Evolutionary conservation across 2,113 vertebrate species (phyloP), one percentile per base, ranked within the genome.

Genomic region (Dipodomys spectabilis): DNA sequence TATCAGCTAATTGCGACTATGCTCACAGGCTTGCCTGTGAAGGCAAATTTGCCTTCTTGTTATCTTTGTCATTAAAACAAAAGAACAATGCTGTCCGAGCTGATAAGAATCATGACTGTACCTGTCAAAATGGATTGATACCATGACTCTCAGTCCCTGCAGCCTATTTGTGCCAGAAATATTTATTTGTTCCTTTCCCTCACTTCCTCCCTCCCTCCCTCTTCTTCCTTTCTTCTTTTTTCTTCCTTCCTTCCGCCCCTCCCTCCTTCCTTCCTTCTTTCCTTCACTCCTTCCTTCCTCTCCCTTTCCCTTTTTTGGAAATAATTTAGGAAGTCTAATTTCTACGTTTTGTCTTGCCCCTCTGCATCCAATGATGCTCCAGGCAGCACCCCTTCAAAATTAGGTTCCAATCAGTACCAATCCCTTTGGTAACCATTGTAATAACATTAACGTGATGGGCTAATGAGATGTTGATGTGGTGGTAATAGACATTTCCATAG

Each of bases 391-490:
- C 82, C 80, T 95, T 95, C 95, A 96, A 97, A 96, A 96, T 96
- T 83, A 98, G 91, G 69, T 96, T 90, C 65, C 95, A 93, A 67
- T 97, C 91, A 95, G 93, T 95, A 4, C 39, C 92, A 96, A 95
- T 96, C 95, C 97, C 90, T 96, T 44, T 74, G 96, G 68, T 97
- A 97, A 96, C 94, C 71, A 94, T 64, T 93, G 73, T 74, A 97
- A 96, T 82, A 97, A 94, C 53, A 96, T 90, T 94, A 97, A 94
- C 67, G 90, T 95, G 90, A 96, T 93, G 94, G 96, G 92, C 65
- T 94, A 96, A 86, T 96, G 95, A 97, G 92, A 95, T 94, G 96
- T 44, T 92, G 87, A 95, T 96, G 91, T 2, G 1, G 32, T 88
- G 92, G 32, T 93, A 97, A 95, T 90, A 96, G 22, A 87, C 65